Evolutionary conservation across 2,797 vertebrate species (phyloP).

Genomic region (Loriculus beryllinus): DNA sequence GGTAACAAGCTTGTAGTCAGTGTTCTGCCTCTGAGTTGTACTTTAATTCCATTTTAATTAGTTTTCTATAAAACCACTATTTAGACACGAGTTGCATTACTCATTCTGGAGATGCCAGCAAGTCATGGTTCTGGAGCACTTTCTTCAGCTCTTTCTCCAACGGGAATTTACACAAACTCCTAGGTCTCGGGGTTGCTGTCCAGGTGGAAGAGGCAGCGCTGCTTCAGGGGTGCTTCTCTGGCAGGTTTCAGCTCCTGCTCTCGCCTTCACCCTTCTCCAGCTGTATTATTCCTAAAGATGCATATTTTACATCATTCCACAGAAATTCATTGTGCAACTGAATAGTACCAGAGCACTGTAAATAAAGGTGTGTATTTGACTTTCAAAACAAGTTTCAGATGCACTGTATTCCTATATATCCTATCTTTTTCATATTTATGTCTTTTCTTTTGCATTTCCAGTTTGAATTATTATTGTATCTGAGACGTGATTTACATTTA

Average conservation of each 20-base stretch:
- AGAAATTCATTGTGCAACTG: constrained; percentile 17
- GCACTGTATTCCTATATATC: background rate
- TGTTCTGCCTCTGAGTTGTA: accelerated
- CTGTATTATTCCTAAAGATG: background rate
- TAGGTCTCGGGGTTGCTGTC: background rate
- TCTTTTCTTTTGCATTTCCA: constrained; percentile 27
- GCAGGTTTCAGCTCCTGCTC: background rate
- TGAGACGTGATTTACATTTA: constrained; percentile 54
- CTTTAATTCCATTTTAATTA: background rate
- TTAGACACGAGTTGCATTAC: background rate
- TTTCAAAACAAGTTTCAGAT: constrained; percentile 55
- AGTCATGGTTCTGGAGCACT: background rate
- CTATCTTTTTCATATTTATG: constrained; percentile 33
- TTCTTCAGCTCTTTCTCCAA: background rate
- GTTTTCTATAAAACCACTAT: background rate
- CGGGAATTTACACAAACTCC: accelerated
- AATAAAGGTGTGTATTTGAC: constrained; percentile 47
- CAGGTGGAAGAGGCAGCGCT: background rate
- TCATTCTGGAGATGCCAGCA: background rate
- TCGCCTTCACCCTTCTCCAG: constrained; percentile 23
- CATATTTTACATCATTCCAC: constrained; percentile 41
- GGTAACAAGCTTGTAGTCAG: background rate
- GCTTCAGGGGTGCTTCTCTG: background rate
- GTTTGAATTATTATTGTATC: constrained; percentile 29
- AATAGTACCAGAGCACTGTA: background rate